Conservation (phyloP, 2,888 invertebrate species). For the Drosophila sordidula region DNA sequence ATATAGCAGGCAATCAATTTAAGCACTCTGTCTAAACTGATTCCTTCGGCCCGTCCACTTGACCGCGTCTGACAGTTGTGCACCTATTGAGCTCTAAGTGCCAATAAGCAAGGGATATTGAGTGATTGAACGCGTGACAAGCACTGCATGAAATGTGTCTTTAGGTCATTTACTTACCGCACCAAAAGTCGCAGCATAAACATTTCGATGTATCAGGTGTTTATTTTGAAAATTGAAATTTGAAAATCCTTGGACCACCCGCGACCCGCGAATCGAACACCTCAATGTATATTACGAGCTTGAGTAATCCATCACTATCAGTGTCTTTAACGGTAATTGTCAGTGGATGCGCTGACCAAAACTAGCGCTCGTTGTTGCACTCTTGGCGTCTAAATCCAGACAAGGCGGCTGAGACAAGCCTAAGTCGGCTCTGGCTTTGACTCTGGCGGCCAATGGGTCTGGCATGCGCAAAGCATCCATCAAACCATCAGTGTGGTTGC, state of each 20-base stretch:
- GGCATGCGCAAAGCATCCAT: conserved; percentile 64
- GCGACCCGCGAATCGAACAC: conserved; percentile 1
- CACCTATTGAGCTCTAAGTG: conserved; percentile 37
- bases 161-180: conserved; percentile 49
- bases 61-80: conserved; percentile 61
- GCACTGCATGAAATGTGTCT: conserved; percentile 14
- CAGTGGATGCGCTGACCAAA: conserved; percentile 2
- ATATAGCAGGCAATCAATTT: conserved; percentile 47
- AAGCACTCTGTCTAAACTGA: conserved; percentile 25
- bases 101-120: conserved; percentile 33
- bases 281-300: conserved; percentile 3
- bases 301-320: conserved; percentile 36
- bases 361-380: conserved; percentile 45
- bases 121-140: conserved; percentile 30
- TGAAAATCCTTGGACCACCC: not conserved
- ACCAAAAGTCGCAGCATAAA: conserved; percentile 28
- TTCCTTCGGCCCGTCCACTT: conserved; percentile 44
- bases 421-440: conserved; percentile 44
- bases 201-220: conserved; percentile 13
- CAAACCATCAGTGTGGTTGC: conserved; percentile 32
- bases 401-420: conserved; percentile 60
- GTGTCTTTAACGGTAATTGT: conserved; percentile 8
- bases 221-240: not conserved
- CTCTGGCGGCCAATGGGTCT: conserved; percentile 47
- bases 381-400: conserved; percentile 48